Base-by-base conservation (phyloP, 2,888 invertebrate species). In the Colletes collaris region DNA sequence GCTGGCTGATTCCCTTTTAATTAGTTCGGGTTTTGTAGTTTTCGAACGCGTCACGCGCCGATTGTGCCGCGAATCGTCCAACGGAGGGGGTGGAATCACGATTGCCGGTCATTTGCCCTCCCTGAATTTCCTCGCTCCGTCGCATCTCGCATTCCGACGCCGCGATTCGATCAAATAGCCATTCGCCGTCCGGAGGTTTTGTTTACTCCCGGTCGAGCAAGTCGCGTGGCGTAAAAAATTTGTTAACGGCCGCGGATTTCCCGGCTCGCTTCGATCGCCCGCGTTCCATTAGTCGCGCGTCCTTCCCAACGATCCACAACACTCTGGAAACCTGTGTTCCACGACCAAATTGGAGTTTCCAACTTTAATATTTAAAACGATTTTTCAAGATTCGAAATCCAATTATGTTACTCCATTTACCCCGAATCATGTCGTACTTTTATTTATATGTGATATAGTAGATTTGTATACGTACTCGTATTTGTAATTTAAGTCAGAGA, bases 1-100 rank as follows among this genome's bases (percentile, higher is more conserved):
- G 65, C 60, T 65, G 82, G 81, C 85, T 87, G 90, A 91, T 91
- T 90, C 87, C 82, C 87, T 89, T 91, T 91, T 91, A 91, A 91
- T 91, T 90, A 90, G 89, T 90, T 86, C 75, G 84, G 89, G 88
- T 91, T 91, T 90, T 89, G 88, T 85, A 86, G 85, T 87, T 88
- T 88, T 88, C 84, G 79, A 87, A 86, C 82, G 78, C 82, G 79
- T 83, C 78, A 81, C 69, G 62, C 84, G 74, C 62, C 86, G 76
- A 86, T 84, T 82, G 81, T 84, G 55, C 64, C 67, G 66, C 68
- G 37, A 10, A 46, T 46, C 44, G 44, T 8, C 44, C 0, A 46
- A 46, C 11, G 60, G 53, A 55, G 40, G 16, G 67, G 67, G 75
- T 50, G 63, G 40, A 40, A 68, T 74, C 71, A 72, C 72, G 74